Evolutionary conservation across 2,113 vertebrate genomes (phyloP), one percentile per base, ranked within the genome.

Genomic region (Polypterus senegalus): DNA sequence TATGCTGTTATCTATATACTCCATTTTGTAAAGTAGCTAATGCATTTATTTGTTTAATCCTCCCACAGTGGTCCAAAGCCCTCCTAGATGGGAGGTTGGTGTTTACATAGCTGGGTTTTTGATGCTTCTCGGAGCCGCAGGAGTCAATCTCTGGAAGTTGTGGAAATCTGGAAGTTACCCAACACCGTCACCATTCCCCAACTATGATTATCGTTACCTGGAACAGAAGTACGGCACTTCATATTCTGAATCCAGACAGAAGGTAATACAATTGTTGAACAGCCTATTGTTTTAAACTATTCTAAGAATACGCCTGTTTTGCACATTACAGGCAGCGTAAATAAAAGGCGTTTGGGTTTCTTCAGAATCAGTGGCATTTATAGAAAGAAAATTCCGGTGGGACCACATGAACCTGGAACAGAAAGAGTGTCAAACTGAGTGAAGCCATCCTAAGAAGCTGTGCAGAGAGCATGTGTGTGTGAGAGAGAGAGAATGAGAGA

Each of bases 161-260:
- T 97, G 92, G 89, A 92, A 86, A 10, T 97, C 96, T 0, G 94
- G 94, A 7, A 84, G 79, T 58, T 98, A 93, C 75, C 92, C 96
- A 0, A 79, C 89, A 0, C 94, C 95, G 1, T 97, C 95, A 1
- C 96, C 96, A 0, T 98, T 94, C 74, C 95, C 95, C 2, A 98
- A 98, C 81, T 99, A 97, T 4, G 91, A 99, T 80, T 93, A 94
- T 74, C 83, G 90, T 3, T 97, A 97, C 72, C 89, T 99, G 57
- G 87, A 94, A 77, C 88, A 93, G 61, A 99, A 98, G 72, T 99
- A 99, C 43, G 93, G 96, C 8, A 88, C 77, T 3, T 86, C 82
- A 4, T 81, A 74, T 54, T 67, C 77, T 0, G 88, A 92, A 58
- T 74, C 76, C 70, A 81, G 81, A 56, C 88, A 76, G 61, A 92